Conservation (phyloP, 1,140 invertebrate genomes). For the Dreissena rostriformis region DNA sequence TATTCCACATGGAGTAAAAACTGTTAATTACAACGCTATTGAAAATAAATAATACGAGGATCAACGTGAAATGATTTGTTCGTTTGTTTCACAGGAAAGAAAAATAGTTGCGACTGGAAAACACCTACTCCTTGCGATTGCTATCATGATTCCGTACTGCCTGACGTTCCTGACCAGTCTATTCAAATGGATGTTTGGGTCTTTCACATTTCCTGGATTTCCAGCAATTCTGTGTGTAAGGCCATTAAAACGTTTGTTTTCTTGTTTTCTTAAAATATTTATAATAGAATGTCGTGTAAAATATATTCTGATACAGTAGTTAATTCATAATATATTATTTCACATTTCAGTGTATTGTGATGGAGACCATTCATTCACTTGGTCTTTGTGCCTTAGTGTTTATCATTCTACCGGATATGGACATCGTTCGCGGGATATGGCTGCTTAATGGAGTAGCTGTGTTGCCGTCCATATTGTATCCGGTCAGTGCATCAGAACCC, state of each 20-base stretch:
- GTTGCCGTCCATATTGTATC: conserved; percentile 22
- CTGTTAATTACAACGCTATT: too few species aligned
- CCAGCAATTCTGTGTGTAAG: conserved; percentile 30
- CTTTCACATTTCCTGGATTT: not conserved
- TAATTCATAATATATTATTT: not conserved
- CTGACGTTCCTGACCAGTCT: conserved; percentile 27
- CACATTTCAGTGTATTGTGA: conserved; percentile 39
- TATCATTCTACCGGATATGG: conserved; percentile 31
- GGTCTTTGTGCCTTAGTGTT: conserved; percentile 27
- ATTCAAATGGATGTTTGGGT: conserved; percentile 49
- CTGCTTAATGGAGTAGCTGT: conserved; percentile 20
- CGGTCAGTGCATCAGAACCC: conserved; percentile 13
- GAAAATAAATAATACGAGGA: too few species aligned
- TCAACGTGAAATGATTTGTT: too few species aligned
- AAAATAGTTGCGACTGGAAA: not conserved
- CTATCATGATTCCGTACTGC: conserved; percentile 40
- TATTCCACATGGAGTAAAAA: too few species aligned
- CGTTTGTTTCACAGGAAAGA: not conserved
- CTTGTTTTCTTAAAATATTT: too few species aligned
- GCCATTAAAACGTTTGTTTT: not conserved
- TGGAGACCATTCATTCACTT: conserved; percentile 33
- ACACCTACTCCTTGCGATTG: conserved; percentile 17
- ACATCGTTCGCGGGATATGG: conserved; percentile 22
- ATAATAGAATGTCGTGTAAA: too few species aligned
- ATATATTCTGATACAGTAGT: too few species aligned